Base-by-base conservation (phyloP, 2,888 invertebrate genomes). In the Drosophila picticornis region DNA sequence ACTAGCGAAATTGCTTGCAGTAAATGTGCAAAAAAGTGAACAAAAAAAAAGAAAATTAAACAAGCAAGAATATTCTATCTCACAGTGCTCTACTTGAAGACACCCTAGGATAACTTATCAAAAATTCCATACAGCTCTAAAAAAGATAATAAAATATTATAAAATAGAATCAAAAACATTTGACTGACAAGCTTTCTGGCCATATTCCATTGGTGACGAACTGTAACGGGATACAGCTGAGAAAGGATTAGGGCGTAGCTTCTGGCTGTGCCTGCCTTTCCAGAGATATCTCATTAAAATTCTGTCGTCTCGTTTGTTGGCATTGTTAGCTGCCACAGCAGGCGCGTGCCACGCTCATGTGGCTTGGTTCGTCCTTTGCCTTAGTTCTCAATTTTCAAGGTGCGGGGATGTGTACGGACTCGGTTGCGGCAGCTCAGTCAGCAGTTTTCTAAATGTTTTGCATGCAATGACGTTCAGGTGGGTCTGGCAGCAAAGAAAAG, bases 241-340 rank as follows among this genome's bases (percentile, higher is more conserved):
- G 84, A 80, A 70, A 59, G 61, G 77, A 80, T 84, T 51, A 64
- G 56, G 43, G 55, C 48, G 43, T 32, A 58, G 66, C 53, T 60
- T 55, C 65, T 51, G 53, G 51, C 52, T 66, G 46, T 57, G 53
- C 56, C 78, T 57, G 84, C 61, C 61, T 48, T 53, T 72, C 68
- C 69, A 77, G 50, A 72, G 65, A 72, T 79, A 88, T 87, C 88
- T 90, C 81, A 88, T 87, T 87, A 88, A 90, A 87, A 90, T 85
- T 69, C 83, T 75, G 85, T 78, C 73, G 64, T 77, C 67, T 76
- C 70, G 72, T 67, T 61, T 58, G 69, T 34, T 70, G 69, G 67
- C 70, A 72, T 72, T 73, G 77, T 73, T 73, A 50, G 59, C 69
- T 66, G 66, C 69, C 53, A 32, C 66, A 53, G 59, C 64, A 64